Base-by-base conservation (phyloP, 37 sponge, comb jelly and placozoan genomes). In the Corticium candelabrum region DNA sequence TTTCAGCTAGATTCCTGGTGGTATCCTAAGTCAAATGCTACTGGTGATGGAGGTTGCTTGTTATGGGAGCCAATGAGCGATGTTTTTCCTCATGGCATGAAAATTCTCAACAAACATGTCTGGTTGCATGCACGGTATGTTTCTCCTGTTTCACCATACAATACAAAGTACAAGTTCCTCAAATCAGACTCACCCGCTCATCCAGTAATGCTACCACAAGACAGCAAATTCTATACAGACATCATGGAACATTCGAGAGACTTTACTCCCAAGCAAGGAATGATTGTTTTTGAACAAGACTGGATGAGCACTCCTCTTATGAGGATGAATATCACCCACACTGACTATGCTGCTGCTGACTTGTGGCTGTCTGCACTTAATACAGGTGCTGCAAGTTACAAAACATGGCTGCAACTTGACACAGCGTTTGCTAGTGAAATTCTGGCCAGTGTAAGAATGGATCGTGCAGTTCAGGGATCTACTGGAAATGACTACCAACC, bases 1-100 rank as follows among this genome's bases (percentile, higher is more conserved):
- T 21, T 50, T 50, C 11, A 27, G 62, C 21, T 50, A 50, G 62
- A 50, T 50, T 50, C 62, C 15, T 50, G 62, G 62, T 50, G 62
- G 62, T 50, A 50, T 50, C 62, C 62, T 50, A 50, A 50, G 62
- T 11, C 62, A 50, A 21, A 50, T 50, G n/a, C n/a, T n/a, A n/a
- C n/a, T n/a, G n/a, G n/a, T n/a, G 62, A 50, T 21, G 62, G 62
- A 50, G 62, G 62, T 27, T 50, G 62, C 21, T 21, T 50, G 62
- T 21, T 50, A 27, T 50, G 62, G 62, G 62, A 50, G 62, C 62
- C 62, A 21, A 50, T 50, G 62, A 50, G 21, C 15, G 21, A 21
- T 50, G 62, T 50, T 50, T 50, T 50, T 50, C 62, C 62, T 27
- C 11, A 50, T 21, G 62, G 62, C 11, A 50, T 50, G 62, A 50